Base-by-base conservation (phyloP, 1,140 invertebrate genomes). In the Argopecten irradians region DNA sequence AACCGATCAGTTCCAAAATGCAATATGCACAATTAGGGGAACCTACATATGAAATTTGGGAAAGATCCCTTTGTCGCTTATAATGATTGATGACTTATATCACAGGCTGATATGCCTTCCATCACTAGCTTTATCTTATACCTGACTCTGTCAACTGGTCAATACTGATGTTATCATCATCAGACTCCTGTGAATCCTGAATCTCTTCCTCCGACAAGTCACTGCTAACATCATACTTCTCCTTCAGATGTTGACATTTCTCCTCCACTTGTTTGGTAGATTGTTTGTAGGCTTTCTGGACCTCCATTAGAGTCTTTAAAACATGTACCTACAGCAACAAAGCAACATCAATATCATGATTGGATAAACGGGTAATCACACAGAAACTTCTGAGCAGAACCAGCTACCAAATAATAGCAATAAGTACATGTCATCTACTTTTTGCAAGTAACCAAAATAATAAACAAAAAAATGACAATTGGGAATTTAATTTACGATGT, bases 131-230 rank as follows among this genome's bases (percentile, higher is more conserved):
- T n/a, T n/a, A 7, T 3, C 14, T 5, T 19, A 43, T 85, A 93
- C 93, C 93, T 83, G 94, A 93, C 16, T 92, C 91, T 28, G 92
- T 92, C 2, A 94, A 86, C 41, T 93, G 92, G 16, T 92, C 92
- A 36, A 94, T 92, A 84, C 90, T 91, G 9, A 92, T 32, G 43
- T 91, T 85, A 33, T 34, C 93, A 71, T 92, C 88, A 28, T 90
- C 92, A 83, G 91, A 90, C 34, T 85, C 87, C 34, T 90, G 89
- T n/a, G 36, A 83, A 22, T 84, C 85, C 43, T 89, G 90, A 36
- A 88, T 91, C 34, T 94, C 94, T 16, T 93, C 93, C 13, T 94
- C 93, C 32, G 87, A 85, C 14, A 88, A n/a, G 14, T 55, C 43
- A 32, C 86, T 88, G 8, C 33, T 35, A 7, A 93, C 46, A 32